These are phyloP conservation scores for Mallotus villosus DNA, from an alignment of 2,797 vertebrate genomes.

Conservation along the genomic window DNA sequence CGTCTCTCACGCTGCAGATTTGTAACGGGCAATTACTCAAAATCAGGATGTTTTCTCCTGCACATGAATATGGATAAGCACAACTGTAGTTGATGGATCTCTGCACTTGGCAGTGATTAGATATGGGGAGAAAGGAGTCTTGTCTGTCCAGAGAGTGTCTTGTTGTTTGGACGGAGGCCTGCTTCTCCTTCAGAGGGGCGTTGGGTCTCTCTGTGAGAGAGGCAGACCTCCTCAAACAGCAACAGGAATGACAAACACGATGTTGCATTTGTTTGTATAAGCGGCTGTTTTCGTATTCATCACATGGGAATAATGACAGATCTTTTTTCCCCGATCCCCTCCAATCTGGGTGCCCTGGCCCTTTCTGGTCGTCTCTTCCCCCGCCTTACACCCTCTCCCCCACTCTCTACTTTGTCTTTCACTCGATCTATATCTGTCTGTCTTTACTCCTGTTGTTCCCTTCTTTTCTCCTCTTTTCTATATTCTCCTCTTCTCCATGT, in stretches of 20 bases:
- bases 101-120: neutral
- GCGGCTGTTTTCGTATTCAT: neutral
- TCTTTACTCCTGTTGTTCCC: neutral
- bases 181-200: neutral
- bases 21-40: constrained; percentile 18
- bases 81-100: neutral
- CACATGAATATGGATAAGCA: constrained; percentile 18
- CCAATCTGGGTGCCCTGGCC: constrained; percentile 2
- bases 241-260: neutral
- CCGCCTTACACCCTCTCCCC: neutral
- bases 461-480: constrained; percentile 20
- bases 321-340: neutral
- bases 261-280: neutral
- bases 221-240: neutral
- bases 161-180: neutral
- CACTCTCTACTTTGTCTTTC: constrained; percentile 14
- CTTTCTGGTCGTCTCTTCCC: constrained; percentile 1
- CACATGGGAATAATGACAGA: constrained; percentile 3
- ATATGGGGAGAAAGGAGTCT: constrained; percentile 4
- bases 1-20: neutral
- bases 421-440: neutral
- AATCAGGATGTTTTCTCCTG: neutral
- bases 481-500: neutral
- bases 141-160: neutral
- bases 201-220: neutral